Conservation (phyloP, 2,113 vertebrate genomes). For the Hoplias malabaricus region DNA sequence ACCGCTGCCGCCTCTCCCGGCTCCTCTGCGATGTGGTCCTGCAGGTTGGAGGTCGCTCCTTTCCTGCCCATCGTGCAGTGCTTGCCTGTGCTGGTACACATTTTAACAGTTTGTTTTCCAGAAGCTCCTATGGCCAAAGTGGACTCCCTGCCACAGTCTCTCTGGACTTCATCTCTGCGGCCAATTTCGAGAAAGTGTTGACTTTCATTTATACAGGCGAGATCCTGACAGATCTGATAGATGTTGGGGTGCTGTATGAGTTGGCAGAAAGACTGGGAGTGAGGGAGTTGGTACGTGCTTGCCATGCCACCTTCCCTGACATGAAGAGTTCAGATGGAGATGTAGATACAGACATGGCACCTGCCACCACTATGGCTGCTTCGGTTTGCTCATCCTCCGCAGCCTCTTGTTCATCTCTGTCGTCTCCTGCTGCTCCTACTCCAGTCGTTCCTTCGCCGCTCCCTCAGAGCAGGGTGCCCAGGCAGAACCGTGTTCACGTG, state of each 20-base stretch:
- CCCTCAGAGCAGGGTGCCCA: slow-evolving; percentile 40
- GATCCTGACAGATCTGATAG: slow-evolving; percentile 90
- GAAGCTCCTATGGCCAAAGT: slow-evolving; percentile 63
- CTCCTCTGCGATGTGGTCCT: slow-evolving; percentile 92
- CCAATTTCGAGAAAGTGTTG: slow-evolving; percentile 94
- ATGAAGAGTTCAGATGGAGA: slow-evolving; percentile 75
- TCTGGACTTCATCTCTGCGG: slow-evolving; percentile 88
- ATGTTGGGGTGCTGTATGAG: slow-evolving; percentile 92
- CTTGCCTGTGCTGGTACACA: slow-evolving; percentile 87
- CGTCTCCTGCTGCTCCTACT: slow-evolving; percentile 64
- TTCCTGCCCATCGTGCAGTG: slow-evolving; percentile 88
- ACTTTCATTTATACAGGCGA: slow-evolving; percentile 94
- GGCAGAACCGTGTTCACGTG: slow-evolving; percentile 6
- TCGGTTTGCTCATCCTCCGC: slow-evolving; percentile 60
- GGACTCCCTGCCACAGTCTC: slow-evolving; percentile 76
- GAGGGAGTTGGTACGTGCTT: slow-evolving; percentile 84
- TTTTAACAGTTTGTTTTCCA: slow-evolving; percentile 86
- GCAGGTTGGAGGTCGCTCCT: slow-evolving; percentile 87
- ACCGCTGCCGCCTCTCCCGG: slow-evolving; percentile 86
- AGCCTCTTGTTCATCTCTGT: slow-evolving; percentile 60
- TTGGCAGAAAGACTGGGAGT: slow-evolving; percentile 89
- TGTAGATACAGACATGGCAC: slow-evolving; percentile 49
- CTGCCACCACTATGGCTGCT: slow-evolving; percentile 47
- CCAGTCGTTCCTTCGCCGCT: slow-evolving; percentile 63
- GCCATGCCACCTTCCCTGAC: slow-evolving; percentile 92